phyloP scores from a whole-genome alignment of 1,140 invertebrate species.

The Formica selysi region DNA sequence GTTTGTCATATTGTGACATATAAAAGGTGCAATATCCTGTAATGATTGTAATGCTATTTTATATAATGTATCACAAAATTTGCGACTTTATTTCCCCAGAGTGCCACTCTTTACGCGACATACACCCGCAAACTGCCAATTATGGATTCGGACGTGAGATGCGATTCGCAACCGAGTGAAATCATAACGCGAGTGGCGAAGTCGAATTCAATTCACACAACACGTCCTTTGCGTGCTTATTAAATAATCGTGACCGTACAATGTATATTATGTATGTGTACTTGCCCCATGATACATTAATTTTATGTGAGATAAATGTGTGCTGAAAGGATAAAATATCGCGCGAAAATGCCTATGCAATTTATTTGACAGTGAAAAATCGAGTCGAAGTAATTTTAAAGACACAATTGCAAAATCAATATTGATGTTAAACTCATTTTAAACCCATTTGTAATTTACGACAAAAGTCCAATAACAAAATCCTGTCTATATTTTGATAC shows the following conservation, averaged over 20 bases:
- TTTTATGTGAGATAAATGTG: slow-evolving; percentile 39
- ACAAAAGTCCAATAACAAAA: background rate
- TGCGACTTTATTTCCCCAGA: slow-evolving; percentile 54
- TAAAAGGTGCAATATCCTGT: too few species aligned
- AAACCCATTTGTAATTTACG: background rate
- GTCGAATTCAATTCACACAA: slow-evolving; percentile 34
- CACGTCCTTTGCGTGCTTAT: slow-evolving; percentile 38
- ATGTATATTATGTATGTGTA: background rate
- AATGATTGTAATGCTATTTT: too few species aligned
- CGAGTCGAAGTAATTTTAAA: background rate
- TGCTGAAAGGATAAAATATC: slow-evolving; percentile 36
- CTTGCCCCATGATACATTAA: slow-evolving; percentile 27
- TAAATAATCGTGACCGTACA: slow-evolving; percentile 43
- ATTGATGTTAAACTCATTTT: slow-evolving; percentile 26
- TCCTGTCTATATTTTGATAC: background rate
- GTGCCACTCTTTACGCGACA: slow-evolving; percentile 32
- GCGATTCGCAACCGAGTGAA: slow-evolving; percentile 35
- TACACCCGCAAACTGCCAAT: slow-evolving; percentile 57
- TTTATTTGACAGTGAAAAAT: slow-evolving; percentile 27
- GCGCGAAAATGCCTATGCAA: background rate
- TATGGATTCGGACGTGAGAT: slow-evolving; percentile 43
- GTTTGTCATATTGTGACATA: too few species aligned
- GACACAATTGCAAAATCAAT: background rate
- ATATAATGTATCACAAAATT: background rate
- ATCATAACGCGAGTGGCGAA: slow-evolving; percentile 28